Evolutionary conservation across 2,113 vertebrate species (phyloP).

Genomic region (Myocastor coypus): DNA sequence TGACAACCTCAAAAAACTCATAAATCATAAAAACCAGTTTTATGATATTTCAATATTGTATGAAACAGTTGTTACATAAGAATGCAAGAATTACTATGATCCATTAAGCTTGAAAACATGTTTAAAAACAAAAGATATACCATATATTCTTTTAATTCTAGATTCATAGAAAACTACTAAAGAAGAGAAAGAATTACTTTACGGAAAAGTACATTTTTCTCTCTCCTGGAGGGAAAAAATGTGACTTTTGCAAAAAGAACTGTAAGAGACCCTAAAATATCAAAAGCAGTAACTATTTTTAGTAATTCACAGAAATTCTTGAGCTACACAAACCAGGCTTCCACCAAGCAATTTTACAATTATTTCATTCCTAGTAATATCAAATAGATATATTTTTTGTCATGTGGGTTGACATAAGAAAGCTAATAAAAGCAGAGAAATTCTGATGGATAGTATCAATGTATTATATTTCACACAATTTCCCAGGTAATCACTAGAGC

Average conservation of each 20-base stretch:
- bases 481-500: not conserved
- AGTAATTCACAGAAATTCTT: constrained; percentile 1
- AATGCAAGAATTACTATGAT: not conserved
- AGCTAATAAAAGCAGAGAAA: constrained; percentile 41
- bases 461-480: not conserved
- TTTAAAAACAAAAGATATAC: constrained; percentile 30
- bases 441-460: not conserved
- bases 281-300: not conserved
- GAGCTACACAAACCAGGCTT: not conserved
- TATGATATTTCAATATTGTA: not conserved
- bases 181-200: not conserved
- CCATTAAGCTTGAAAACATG: not conserved
- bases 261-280: constrained; percentile 21
- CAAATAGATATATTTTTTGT: constrained; percentile 31
- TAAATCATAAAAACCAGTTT: constrained; percentile 16
- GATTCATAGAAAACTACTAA: constrained; percentile 24
- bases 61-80: constrained; percentile 12
- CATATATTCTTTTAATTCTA: constrained; percentile 9
- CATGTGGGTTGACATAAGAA: not conserved
- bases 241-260: not conserved
- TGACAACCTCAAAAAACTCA: not conserved
- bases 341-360: not conserved
- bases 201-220: not conserved
- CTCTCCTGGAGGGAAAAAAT: not conserved
- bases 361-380: constrained; percentile 10